These are phyloP conservation scores for Onychostruthus taczanowskii DNA, from an alignment of 2,113 vertebrate species.

Conservation along the genomic window DNA sequence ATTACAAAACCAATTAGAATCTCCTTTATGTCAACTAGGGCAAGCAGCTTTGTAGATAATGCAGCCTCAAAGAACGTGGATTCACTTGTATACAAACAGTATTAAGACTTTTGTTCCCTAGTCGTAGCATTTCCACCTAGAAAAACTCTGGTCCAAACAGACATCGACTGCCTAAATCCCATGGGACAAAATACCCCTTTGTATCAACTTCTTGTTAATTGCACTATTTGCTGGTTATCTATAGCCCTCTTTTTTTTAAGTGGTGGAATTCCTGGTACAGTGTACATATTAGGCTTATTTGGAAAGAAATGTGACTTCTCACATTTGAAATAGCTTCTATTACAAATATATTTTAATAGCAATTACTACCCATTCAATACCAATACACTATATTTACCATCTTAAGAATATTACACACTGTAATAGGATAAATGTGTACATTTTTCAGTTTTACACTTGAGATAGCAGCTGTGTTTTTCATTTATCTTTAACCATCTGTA, in stretches of 20 bases:
- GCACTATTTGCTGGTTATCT: background rate
- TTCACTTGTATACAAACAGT: background rate
- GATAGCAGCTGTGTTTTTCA: background rate
- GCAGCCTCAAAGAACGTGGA: background rate
- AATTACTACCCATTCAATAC: background rate
- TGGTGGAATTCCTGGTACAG: background rate
- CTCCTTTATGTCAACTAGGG: background rate
- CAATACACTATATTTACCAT: background rate
- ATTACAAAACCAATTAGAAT: background rate
- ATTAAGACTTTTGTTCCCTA: background rate
- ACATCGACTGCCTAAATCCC: background rate
- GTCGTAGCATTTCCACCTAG: background rate
- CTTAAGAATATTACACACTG: background rate
- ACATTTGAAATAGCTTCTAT: background rate
- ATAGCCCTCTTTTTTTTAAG: background rate
- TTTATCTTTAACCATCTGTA: background rate
- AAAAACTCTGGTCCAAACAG: background rate
- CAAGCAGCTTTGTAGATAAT: background rate
- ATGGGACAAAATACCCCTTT: background rate
- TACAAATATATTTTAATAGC: background rate
- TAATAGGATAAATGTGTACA: background rate
- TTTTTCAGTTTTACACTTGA: background rate
- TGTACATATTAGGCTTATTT: background rate
- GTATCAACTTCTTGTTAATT: background rate
- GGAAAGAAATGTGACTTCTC: background rate